Conservation (phyloP, 1,140 invertebrate species). For the Trichomalopsis sarcophagae region DNA sequence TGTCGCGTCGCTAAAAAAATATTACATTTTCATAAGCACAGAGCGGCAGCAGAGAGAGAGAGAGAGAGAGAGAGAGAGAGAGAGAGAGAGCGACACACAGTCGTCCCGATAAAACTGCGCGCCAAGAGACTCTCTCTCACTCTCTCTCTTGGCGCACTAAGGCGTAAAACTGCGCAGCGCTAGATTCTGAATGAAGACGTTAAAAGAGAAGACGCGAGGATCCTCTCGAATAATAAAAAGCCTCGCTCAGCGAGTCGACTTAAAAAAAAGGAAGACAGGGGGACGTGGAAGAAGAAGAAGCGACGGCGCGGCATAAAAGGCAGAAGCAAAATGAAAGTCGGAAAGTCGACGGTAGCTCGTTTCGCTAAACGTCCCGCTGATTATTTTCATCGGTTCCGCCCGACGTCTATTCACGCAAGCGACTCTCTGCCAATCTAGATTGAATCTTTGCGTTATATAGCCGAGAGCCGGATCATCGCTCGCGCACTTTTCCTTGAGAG, state of each 20-base stretch:
- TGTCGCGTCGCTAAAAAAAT: not conserved
- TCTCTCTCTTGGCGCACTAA: not conserved
- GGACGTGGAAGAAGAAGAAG: not conserved
- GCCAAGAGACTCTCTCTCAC: not conserved
- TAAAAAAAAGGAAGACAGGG: not conserved
- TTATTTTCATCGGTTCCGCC: conserved; percentile 40
- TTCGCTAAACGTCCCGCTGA: conserved; percentile 38
- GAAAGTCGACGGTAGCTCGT: conserved; percentile 35
- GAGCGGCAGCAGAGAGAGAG: not conserved
- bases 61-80: too few relatives aligned
- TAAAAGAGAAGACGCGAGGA: not conserved
- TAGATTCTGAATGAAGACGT: conserved; percentile 16
- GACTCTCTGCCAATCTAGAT: conserved; percentile 42
- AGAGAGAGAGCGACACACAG: not conserved
- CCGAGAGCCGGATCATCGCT: conserved; percentile 20
- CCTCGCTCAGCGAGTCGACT: conserved; percentile 15
- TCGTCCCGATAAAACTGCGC: not conserved
- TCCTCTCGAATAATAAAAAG: conserved; percentile 9
- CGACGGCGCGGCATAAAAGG: conserved; percentile 1
- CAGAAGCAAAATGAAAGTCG: conserved; percentile 35
- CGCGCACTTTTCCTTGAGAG: not conserved
- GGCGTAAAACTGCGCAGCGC: conserved; percentile 4
- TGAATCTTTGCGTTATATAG: conserved; percentile 27
- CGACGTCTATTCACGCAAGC: not conserved
- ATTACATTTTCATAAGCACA: conserved; percentile 10